Evolutionary conservation across 2,113 vertebrate genomes (phyloP), one percentile per base, ranked within the genome.

Genomic region (Scytalopus superciliaris): DNA sequence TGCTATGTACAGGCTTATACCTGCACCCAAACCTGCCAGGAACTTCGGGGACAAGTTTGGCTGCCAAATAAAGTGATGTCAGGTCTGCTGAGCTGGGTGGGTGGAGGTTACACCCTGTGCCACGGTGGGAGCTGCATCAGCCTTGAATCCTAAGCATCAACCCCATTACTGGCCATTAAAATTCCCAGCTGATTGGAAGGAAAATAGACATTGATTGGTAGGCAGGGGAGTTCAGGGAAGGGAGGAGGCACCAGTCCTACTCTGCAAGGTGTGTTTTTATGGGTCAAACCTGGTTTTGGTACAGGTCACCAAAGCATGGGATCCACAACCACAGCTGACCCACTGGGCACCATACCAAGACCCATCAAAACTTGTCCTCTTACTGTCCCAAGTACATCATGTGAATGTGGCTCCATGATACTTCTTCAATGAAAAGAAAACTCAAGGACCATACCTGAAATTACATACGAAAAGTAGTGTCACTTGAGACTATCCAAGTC

Each of bases 331-430:
- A 44, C 3, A 14, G 37, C 50, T 69, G 64, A n/a, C 35, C 59
- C 0, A 1, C 11, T 5, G 42, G 19, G 22, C 24, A 27, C 4
- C 0, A 5, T 30, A 30, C 63, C 0, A 0, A 83, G 7, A 13
- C 8, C 42, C 3, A 1, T n/a, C 47, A 13, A 19, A 31, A 3
- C 47, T 45, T 63, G 37, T 62, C 45, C 59, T 69, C 19, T 2
- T 0, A 0, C 24, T 28, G 28, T 63, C 52, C 60, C 56, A 55
- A 39, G 14, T 4, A 14, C 13, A 21, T 63, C 10, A 0, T 0
- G 1, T 12, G 25, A 66, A 42, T 0, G 1, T 4, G 19, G 23
- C 49, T 76, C 31, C 2, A 1, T 2, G 2, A 8, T 7, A 49
- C 31, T 57, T 69, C 52, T 64, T 18, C 45, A 50, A 50, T 19